Percentiles rank a stretch among this genome's conserved stretches.
phyloP scores from a whole-genome alignment of 2,888 invertebrate species.

The Empis livida region DNA sequence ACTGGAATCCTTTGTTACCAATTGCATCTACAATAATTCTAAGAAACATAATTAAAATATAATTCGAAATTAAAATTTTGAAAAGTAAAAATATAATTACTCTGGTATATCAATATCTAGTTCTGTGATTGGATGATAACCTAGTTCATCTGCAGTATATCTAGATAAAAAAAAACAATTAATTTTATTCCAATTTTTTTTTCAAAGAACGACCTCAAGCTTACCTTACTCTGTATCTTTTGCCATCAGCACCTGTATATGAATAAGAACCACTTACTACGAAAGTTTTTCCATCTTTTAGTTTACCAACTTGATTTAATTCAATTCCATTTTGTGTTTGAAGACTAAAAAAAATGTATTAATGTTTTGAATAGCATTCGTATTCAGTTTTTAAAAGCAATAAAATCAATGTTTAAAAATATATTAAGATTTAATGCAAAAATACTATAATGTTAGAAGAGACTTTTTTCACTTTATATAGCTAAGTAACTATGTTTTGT shows the following conservation, averaged over 20 bases:
- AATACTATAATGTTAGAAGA: too few relatives aligned
- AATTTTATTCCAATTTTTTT: too few relatives aligned
- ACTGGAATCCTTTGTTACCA: too few relatives aligned
- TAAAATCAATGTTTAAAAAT: too few relatives aligned
- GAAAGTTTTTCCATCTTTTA: conserved; percentile 34
- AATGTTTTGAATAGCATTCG: too few relatives aligned
- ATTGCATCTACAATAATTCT: too few relatives aligned
- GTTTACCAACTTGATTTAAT: conserved; percentile 31
- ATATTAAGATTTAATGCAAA: too few relatives aligned
- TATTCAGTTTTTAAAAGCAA: too few relatives aligned
- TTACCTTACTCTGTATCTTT: conserved; percentile 29
- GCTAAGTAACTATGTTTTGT: too few relatives aligned
- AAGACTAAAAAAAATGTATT: conserved; percentile 18
- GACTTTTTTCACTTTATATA: too few relatives aligned
- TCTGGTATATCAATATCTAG: conserved; percentile 33
- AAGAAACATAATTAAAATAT: too few relatives aligned
- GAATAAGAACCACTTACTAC: conserved; percentile 35
- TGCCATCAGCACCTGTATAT: conserved; percentile 35
- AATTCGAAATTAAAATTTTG: too few relatives aligned
- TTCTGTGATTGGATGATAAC: conserved; percentile 36
- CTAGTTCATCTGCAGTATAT: conserved; percentile 35
- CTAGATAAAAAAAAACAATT: conserved; percentile 9
- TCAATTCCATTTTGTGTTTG: conserved; percentile 36
- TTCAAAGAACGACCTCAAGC: conserved; percentile 1
- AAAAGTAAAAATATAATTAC: background rate